Conservation (phyloP, 2,113 vertebrate genomes). For the Mobula hypostoma region DNA sequence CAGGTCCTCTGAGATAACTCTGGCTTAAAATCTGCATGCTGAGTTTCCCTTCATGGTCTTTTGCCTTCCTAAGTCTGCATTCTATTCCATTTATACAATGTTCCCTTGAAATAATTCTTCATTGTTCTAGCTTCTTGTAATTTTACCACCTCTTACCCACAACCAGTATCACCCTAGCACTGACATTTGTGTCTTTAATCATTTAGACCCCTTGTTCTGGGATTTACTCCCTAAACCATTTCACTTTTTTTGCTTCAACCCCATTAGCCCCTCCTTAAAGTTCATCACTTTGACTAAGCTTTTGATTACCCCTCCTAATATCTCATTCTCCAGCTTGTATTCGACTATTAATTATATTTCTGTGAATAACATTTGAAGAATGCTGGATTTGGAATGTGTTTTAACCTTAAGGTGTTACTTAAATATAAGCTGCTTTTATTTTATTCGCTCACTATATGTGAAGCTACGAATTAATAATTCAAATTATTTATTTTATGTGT, state of each 20-base stretch:
- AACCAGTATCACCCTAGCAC: not conserved
- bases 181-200: not conserved
- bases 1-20: too few species aligned
- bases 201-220: not conserved
- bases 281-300: not conserved
- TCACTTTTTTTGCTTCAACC: not conserved
- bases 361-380: not conserved
- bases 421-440: too few species aligned
- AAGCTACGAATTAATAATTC: not conserved
- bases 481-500: not conserved
- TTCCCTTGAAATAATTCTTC: not conserved
- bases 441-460: not conserved
- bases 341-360: not conserved
- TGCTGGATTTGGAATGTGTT: too few species aligned
- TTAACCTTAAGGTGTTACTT: too few species aligned
- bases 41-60: not conserved
- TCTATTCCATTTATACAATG: not conserved
- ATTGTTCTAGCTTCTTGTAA: not conserved
- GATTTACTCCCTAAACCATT: not conserved
- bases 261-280: not conserved
- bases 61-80: not conserved
- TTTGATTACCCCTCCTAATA: not conserved
- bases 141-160: too few species aligned
- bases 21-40: not conserved
- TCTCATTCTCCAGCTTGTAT: not conserved